A percentile compares a stretch with the other conserved stretches of the same genome.
Conservation (phyloP, 2,888 invertebrate genomes). For the Drosophila mimetica region DNA sequence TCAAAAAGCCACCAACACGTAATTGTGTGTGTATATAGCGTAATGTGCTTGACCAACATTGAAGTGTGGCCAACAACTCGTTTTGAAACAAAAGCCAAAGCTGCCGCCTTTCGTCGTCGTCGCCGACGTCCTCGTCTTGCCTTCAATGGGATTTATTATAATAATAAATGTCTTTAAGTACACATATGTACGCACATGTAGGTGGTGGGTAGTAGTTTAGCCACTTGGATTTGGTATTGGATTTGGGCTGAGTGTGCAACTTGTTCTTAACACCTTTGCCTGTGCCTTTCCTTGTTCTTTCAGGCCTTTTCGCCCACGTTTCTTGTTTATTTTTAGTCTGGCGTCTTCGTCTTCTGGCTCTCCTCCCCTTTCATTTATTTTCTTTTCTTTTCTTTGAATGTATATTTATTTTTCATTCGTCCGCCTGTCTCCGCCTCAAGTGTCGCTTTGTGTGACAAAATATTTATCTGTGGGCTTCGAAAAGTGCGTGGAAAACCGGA, state of each 20-base stretch:
- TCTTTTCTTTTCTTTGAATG: conserved; percentile 29
- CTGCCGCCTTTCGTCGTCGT: conserved; percentile 52
- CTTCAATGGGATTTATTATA: conserved; percentile 45
- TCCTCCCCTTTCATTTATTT: conserved; percentile 13
- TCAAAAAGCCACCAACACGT: conserved; percentile 17
- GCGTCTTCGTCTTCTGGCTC: conserved; percentile 10
- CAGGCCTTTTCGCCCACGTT: conserved; percentile 58
- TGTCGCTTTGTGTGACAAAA: conserved; percentile 44
- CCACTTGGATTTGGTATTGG: conserved; percentile 18
- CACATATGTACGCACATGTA: conserved; percentile 19
- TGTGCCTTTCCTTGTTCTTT: conserved; percentile 13
- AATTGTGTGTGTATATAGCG: conserved; percentile 41
- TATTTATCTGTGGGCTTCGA: conserved; percentile 48
- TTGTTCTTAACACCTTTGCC: conserved; percentile 73
- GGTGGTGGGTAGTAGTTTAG: conserved; percentile 48
- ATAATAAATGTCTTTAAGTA: conserved; percentile 41
- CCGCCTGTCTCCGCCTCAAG: conserved; percentile 29
- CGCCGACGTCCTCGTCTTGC: conserved; percentile 7
- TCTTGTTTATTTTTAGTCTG: conserved; percentile 60
- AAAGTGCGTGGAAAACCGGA: conserved; percentile 71
- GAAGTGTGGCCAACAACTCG: conserved; percentile 62
- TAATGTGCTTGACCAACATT: conserved; percentile 72
- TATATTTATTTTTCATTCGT: conserved; percentile 24
- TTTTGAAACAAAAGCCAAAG: conserved; percentile 68
- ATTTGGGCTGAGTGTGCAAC: conserved; percentile 57